Conservation (phyloP, 2,113 vertebrate species). For the Myiozetetes cayanensis region DNA sequence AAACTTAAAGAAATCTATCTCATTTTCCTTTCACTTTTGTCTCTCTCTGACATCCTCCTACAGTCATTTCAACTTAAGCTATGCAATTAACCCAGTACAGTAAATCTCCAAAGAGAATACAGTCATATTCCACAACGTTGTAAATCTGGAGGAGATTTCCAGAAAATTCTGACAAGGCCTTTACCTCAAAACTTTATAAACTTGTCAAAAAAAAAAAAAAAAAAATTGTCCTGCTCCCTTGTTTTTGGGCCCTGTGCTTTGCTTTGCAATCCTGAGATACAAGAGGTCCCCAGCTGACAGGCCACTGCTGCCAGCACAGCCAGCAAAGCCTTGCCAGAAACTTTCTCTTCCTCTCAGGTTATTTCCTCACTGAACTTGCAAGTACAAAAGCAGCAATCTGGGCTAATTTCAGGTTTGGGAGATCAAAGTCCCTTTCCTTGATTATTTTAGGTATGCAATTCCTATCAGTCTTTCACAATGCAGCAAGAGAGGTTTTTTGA, state of each 20-base stretch:
- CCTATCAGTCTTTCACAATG: neutral
- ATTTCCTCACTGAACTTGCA: neutral
- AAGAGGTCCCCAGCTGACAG: neutral
- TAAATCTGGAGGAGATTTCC: neutral
- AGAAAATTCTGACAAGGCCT: neutral
- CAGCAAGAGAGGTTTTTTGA: neutral
- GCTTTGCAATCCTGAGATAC: neutral
- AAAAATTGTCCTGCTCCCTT: fast-evolving
- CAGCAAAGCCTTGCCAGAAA: neutral
- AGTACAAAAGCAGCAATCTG: neutral
- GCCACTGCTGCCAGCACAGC: neutral
- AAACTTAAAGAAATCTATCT: neutral
- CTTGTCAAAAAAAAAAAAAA: neutral
- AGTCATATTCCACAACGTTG: neutral
- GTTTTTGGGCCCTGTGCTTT: neutral
- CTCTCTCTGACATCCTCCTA: neutral
- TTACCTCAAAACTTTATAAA: neutral
- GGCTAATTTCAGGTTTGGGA: neutral
- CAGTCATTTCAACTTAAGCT: neutral
- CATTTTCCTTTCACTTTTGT: neutral
- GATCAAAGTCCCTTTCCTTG: neutral
- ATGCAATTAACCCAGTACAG: neutral
- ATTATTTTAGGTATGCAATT: neutral
- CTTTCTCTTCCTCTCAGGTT: neutral
- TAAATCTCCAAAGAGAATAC: neutral